A percentile compares a stretch with the other conserved stretches of the same genome.
Evolutionary conservation across 1,140 invertebrate genomes (phyloP).

Genomic region (Macrosteles quadrilineatus): DNA sequence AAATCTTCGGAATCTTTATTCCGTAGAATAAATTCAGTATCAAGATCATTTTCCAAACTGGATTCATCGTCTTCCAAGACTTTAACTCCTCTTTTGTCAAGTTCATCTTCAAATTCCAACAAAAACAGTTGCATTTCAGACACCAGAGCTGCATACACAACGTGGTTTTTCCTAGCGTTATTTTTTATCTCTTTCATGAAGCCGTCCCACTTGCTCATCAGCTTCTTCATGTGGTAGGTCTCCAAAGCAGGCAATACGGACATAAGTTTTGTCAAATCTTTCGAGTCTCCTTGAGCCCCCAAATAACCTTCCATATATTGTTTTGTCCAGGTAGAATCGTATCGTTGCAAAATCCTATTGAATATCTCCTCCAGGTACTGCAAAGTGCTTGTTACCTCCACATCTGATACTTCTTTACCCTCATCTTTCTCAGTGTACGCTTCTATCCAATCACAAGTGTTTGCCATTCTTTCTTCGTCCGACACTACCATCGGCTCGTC

Average conservation of each 20-base stretch:
- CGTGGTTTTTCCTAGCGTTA: neutral
- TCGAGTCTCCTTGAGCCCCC: neutral
- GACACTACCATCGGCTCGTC: neutral
- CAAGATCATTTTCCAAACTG: neutral
- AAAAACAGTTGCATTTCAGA: constrained; percentile 3
- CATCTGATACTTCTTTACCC: neutral
- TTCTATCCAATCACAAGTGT: neutral
- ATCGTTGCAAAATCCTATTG: constrained; percentile 4
- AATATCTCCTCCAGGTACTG: constrained; percentile 18
- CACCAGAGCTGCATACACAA: neutral
- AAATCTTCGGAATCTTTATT: neutral
- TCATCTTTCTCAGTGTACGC: neutral
- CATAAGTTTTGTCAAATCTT: constrained; percentile 17
- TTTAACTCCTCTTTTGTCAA: constrained; percentile 5
- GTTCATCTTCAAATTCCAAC: constrained; percentile 17
- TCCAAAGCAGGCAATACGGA: constrained; percentile 7
- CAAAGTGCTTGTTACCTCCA: neutral
- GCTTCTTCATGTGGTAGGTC: neutral
- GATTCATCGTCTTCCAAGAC: neutral
- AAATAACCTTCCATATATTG: constrained; percentile 15
- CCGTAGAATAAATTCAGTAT: neutral
- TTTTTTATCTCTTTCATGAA: constrained; percentile 1
- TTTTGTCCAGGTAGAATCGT: constrained; percentile 17
- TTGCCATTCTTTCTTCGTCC: neutral
- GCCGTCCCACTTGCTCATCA: neutral